These are phyloP conservation scores for Myripristis jacobus DNA, from an alignment of 2,797 vertebrate genomes.

Conservation along the genomic window DNA sequence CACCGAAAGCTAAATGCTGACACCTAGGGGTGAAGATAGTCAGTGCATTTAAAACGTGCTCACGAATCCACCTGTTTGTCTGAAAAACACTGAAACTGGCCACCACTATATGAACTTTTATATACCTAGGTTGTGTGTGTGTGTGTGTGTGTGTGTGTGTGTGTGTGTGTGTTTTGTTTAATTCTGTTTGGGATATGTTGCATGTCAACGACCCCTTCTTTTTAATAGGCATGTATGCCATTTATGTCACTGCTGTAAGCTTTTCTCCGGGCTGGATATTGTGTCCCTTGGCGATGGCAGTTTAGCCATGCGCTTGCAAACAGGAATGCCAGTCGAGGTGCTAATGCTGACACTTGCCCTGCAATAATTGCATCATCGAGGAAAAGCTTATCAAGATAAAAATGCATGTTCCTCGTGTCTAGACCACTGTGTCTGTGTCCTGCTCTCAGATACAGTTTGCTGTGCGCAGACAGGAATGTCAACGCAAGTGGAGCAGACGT, in stretches of 20 bases:
- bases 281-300: too few species aligned
- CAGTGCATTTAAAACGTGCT: constrained; percentile 2
- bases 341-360: not conserved
- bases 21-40: constrained; percentile 38
- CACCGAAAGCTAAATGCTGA: constrained; percentile 26
- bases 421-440: not conserved
- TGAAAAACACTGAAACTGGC: not conserved
- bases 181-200: too few species aligned
- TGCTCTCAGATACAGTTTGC: not conserved
- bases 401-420: too few species aligned
- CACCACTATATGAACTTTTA: too few species aligned
- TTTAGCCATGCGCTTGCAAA: too few species aligned
- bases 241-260: not conserved
- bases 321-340: too few species aligned
- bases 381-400: not conserved
- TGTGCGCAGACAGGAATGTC: not conserved
- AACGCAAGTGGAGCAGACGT: too few species aligned
- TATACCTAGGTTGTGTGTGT: too few species aligned
- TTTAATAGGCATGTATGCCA: too few species aligned
- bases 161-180: too few species aligned
- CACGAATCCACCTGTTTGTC: not conserved
- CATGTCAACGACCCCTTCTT: too few species aligned
- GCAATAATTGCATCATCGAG: not conserved
- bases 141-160: too few species aligned
- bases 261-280: not conserved